Base-by-base conservation (phyloP, 2,113 vertebrate genomes). In the Rousettus leschenaultii region DNA sequence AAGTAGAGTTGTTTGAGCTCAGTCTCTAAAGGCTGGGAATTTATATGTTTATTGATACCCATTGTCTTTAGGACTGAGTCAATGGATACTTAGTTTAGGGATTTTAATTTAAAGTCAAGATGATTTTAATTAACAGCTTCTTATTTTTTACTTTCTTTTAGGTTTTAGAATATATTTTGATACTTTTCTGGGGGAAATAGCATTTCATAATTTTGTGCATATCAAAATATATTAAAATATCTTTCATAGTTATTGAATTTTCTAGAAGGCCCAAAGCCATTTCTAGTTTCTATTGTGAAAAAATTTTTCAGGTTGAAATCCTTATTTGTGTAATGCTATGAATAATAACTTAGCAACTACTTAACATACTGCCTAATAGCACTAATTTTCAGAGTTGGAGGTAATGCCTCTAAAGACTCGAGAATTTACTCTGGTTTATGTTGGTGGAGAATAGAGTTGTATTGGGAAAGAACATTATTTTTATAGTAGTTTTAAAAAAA, bases 101-200 rank as follows among this genome's bases (percentile, higher is more conserved):
- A 83, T 86, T 83, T 74, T 45, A 78, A 33, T 65, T 88, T 59
- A 87, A 70, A 83, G 63, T 83, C 57, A 63, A 63, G 38, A 63
- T 83, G 28, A 83, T 78, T 84, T 66, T 73, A 35, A 59, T 90
- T 45, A 84, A 70, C 51, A 92, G n/a, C 22, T n/a, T 89, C 9
- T 2, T 10, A 19, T 65, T 97, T 80, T 83, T 13, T 7, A 73
- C 22, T 38, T 65, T 48, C 35, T 35, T 6, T 53, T 75, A 86
- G 55, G 63, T 89, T 97, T 94, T 91, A 85, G 79, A 86, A 92
- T 94, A 28, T 65, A 48, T 80, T 92, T 95, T 79, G 86, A 19
- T 93, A 45, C 21, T 86, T 87, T 93, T 40, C 59, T 48, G n/a
- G 63, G 53, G 35, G 7, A 61, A 90, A 80, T 65, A 26, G 18